A percentile compares a stretch with the other conserved stretches of the same genome.
Conservation (phyloP, 2,113 vertebrate genomes). For the Potamarius usumacintae region DNA sequence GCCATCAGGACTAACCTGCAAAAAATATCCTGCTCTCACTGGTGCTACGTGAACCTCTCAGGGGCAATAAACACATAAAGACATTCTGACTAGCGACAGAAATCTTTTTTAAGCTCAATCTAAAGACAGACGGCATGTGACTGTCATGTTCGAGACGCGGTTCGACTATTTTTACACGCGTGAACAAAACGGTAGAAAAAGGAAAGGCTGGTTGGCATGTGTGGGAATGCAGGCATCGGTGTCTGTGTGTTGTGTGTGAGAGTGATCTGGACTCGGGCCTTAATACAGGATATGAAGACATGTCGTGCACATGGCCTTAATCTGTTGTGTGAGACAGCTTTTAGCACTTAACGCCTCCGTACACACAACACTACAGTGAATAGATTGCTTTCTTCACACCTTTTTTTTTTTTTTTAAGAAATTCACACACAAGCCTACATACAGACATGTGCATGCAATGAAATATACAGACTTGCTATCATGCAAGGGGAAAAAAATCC, state of each 20-base stretch:
- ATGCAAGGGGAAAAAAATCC: not conserved
- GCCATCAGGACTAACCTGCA: not conserved
- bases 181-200: slow-evolving; percentile 50
- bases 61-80: slow-evolving; percentile 36
- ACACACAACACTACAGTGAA: not conserved
- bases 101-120: slow-evolving; percentile 52
- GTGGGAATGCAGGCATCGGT: not conserved
- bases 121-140: slow-evolving; percentile 55
- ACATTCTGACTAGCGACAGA: slow-evolving; percentile 48
- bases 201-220: slow-evolving; percentile 22
- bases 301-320: slow-evolving; percentile 43
- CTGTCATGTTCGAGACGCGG: slow-evolving; percentile 44
- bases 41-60: slow-evolving; percentile 2
- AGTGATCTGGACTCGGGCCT: slow-evolving; percentile 18
- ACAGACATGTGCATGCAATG: slow-evolving; percentile 10
- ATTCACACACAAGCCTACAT: slow-evolving; percentile 21
- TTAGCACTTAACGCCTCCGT: slow-evolving; percentile 20
- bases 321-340: slow-evolving; percentile 20
- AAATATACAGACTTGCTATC: not conserved
- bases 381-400: not conserved
- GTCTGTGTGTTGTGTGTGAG: slow-evolving; percentile 39
- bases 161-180: slow-evolving; percentile 53
- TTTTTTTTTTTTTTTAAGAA: slow-evolving; percentile 5
- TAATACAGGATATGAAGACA: slow-evolving; percentile 20
- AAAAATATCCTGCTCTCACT: slow-evolving; percentile 6